A percentile compares a stretch with the other conserved stretches of the same genome.
Evolutionary conservation across 2,888 invertebrate genomes (phyloP).

Genomic region (Stenchaetothrips biformis): DNA sequence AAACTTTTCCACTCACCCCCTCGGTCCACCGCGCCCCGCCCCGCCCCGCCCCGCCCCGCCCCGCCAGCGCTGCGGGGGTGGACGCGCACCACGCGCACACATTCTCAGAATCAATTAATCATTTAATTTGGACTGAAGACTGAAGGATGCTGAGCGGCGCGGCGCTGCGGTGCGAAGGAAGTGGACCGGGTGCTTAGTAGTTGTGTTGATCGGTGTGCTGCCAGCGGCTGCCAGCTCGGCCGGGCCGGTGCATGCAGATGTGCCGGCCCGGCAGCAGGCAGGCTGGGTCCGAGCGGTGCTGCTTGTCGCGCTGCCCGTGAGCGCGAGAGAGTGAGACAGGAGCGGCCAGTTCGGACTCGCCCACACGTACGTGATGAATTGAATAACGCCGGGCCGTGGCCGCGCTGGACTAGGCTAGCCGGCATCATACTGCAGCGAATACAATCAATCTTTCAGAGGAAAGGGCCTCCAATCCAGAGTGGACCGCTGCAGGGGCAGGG

Average conservation of each 20-base stretch:
- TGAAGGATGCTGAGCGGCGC: not conserved
- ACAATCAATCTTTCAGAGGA: no score
- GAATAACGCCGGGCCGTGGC: no score
- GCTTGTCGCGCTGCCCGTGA: not conserved
- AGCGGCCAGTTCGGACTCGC: no score
- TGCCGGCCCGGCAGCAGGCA: not conserved
- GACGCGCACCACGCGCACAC: not conserved
- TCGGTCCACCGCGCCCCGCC: not conserved
- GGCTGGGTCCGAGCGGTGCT: not conserved
- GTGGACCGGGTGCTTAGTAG: not conserved
- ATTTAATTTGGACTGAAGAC: constrained; percentile 6
- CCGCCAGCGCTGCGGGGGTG: not conserved
- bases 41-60: not conserved
- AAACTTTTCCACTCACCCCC: constrained; percentile 23
- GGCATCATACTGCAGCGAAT: no score
- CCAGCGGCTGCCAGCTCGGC: no score
- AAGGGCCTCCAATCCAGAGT: no score
- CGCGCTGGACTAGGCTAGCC: no score
- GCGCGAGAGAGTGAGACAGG: no score
- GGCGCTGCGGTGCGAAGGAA: not conserved
- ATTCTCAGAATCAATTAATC: constrained; percentile 22
- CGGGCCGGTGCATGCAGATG: not conserved
- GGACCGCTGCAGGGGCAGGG: no score
- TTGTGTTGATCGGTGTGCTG: no score
- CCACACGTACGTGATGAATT: no score